Evolutionary conservation across 2,113 vertebrate genomes (phyloP).

Genomic region (Phalacrocorax brasilianus): DNA sequence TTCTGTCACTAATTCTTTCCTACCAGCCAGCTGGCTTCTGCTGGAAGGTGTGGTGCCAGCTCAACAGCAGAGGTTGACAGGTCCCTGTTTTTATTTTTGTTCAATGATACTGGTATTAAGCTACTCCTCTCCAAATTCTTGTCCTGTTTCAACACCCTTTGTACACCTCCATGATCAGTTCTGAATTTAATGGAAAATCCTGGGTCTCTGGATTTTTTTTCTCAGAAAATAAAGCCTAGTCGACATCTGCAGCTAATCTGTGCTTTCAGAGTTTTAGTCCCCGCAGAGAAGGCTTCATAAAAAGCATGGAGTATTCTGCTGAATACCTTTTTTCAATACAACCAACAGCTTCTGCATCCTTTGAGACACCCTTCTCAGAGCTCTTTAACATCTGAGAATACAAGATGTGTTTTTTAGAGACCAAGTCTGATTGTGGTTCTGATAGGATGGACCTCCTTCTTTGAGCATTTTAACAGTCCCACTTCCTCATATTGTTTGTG

Average conservation of each 20-base stretch:
- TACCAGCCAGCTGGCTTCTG: background rate
- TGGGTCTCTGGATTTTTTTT: background rate
- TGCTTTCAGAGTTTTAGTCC: background rate
- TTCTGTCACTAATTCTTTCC: background rate
- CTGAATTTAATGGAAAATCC: background rate
- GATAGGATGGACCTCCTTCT: background rate
- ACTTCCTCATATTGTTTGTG: background rate
- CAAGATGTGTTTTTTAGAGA: background rate
- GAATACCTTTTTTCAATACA: background rate
- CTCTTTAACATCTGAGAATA: background rate
- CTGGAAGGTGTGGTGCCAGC: background rate
- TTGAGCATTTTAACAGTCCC: background rate
- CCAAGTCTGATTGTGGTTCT: background rate
- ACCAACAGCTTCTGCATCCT: background rate
- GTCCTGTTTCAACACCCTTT: background rate
- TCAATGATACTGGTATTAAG: background rate
- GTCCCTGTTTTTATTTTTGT: background rate
- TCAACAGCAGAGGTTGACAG: background rate
- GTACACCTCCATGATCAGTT: background rate
- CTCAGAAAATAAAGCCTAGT: background rate
- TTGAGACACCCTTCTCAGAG: background rate
- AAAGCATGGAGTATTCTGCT: background rate
- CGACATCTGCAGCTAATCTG: background rate
- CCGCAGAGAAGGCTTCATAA: background rate
- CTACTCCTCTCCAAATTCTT: background rate